These are phyloP conservation scores for Ochotona princeps DNA, from an alignment of 2,113 vertebrate genomes.

Conservation along the genomic window DNA sequence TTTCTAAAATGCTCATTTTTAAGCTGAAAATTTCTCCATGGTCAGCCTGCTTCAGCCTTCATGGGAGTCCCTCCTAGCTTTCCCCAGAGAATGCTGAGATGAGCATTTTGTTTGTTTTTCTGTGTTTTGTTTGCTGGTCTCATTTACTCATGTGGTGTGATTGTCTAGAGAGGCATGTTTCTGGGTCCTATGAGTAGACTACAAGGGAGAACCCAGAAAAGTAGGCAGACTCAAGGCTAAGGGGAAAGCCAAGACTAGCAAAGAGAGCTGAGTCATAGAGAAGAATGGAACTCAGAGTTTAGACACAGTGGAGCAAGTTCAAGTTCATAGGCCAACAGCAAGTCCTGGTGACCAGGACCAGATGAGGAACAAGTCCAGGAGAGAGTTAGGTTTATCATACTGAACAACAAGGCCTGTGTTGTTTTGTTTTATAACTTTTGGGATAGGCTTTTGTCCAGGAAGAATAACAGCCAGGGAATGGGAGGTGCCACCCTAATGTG, in stretches of 20 bases:
- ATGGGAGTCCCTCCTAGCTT: not conserved
- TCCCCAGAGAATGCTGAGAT: not conserved
- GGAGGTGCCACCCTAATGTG: not conserved
- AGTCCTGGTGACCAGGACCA: not conserved
- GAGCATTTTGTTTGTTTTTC: not conserved
- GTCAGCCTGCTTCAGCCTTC: not conserved
- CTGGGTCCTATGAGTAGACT: not conserved
- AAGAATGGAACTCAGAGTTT: not conserved
- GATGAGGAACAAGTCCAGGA: not conserved
- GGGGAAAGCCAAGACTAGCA: not conserved
- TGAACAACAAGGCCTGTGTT: not conserved
- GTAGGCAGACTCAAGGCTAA: not conserved
- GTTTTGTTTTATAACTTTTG: not conserved
- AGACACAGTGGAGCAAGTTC: not conserved
- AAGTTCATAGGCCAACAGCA: not conserved
- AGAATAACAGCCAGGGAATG: not conserved
- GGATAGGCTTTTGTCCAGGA: not conserved
- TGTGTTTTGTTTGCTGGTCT: not conserved
- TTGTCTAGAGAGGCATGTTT: accelerated
- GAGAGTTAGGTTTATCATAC: not conserved
- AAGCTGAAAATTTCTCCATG: not conserved
- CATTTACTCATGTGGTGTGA: not conserved
- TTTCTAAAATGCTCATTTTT: not conserved
- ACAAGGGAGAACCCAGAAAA: not conserved
- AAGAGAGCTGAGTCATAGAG: not conserved